Conservation (phyloP, 2,113 vertebrate species). For the Glareola pratincola region DNA sequence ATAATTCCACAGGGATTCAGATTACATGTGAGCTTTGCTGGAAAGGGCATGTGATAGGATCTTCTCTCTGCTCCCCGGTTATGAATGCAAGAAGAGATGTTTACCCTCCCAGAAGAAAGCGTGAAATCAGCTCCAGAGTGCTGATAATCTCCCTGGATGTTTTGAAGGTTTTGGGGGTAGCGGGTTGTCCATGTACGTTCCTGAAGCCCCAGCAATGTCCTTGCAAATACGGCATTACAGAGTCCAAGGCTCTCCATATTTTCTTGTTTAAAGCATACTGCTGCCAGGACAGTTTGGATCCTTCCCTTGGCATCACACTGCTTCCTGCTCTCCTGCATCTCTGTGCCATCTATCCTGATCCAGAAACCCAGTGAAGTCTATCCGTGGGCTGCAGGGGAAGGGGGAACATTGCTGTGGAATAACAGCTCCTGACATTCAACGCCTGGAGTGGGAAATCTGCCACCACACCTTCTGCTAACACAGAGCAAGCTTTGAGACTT, state of each 20-base stretch:
- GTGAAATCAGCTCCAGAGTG: neutral
- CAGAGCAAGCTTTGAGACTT: neutral
- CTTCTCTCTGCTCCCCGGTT: neutral
- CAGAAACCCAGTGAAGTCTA: slow-evolving; percentile 22
- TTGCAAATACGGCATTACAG: neutral
- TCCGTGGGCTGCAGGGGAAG: neutral
- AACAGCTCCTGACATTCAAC: slow-evolving; percentile 37
- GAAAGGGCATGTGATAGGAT: neutral
- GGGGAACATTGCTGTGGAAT: slow-evolving; percentile 19
- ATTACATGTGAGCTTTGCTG: neutral
- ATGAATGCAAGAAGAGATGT: neutral
- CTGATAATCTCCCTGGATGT: neutral
- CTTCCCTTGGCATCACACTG: neutral
- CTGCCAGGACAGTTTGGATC: slow-evolving; percentile 12
- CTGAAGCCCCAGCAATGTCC: neutral
- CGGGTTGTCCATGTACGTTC: accelerated
- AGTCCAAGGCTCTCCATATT: neutral
- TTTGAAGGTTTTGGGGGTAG: neutral
- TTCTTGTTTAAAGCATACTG: neutral
- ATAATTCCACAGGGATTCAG: neutral
- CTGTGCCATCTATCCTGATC: neutral
- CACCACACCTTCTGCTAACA: slow-evolving; percentile 15
- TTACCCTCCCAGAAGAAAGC: neutral
- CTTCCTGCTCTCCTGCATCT: neutral
- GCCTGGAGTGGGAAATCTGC: slow-evolving; percentile 3